Conservation (phyloP, 1,140 invertebrate genomes). For the Nephila pilipes region DNA sequence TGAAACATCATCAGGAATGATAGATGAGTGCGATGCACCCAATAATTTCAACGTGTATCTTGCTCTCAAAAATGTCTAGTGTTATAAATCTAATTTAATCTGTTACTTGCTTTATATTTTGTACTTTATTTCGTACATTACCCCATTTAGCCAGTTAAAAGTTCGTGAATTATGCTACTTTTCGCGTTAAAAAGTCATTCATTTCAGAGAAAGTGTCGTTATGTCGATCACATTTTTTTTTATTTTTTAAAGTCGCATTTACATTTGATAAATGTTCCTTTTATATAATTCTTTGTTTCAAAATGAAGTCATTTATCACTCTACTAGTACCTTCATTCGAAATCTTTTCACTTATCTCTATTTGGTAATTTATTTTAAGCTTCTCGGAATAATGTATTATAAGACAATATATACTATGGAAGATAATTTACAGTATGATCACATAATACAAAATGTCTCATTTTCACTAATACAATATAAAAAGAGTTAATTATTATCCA, state of each 20-base stretch:
- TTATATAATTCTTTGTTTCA: neutral
- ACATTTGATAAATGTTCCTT: neutral
- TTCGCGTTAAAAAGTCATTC: constrained; percentile 17
- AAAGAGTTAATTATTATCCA: too few relatives aligned
- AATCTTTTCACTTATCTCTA: too few relatives aligned
- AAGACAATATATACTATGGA: too few relatives aligned
- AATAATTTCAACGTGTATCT: neutral
- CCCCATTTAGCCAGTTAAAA: constrained; percentile 33
- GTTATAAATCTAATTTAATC: constrained; percentile 31
- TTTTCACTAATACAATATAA: too few relatives aligned
- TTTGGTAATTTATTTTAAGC: too few relatives aligned
- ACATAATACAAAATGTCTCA: too few relatives aligned
- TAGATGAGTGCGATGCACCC: neutral
- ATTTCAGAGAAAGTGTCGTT: neutral
- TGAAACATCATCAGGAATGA: constrained; percentile 5
- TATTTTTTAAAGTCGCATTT: neutral
- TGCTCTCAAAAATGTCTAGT: neutral
- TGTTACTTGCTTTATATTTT: constrained; percentile 12
- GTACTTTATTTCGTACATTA: neutral
- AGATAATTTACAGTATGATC: too few relatives aligned
- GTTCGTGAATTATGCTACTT: constrained; percentile 18
- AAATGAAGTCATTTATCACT: neutral
- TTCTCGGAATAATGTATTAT: too few relatives aligned
- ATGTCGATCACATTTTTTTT: neutral
- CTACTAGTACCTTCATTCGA: neutral